Evolutionary conservation across 2,797 vertebrate genomes (phyloP).

Genomic region (Darevskia nairensis): DNA sequence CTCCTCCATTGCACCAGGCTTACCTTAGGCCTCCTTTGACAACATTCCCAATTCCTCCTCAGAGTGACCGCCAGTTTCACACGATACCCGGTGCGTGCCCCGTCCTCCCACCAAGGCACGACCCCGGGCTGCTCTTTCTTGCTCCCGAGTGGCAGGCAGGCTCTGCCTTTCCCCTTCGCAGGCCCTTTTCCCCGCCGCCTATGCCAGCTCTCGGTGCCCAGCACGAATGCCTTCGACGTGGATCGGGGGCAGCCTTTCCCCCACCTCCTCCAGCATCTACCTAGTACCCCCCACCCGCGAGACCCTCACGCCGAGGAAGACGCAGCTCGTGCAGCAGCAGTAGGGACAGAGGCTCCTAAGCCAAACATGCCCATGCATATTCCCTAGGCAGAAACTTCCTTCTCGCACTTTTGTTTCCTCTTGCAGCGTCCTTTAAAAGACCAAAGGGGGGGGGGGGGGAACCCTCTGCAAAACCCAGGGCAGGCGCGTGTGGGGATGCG

Average conservation of each 20-base stretch:
- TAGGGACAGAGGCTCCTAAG: no score
- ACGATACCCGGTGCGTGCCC: no score
- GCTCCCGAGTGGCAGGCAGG: neutral
- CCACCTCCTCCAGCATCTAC: neutral
- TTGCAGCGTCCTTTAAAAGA: neutral
- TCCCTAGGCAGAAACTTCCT: slow-evolving; percentile 35
- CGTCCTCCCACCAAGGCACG: no score
- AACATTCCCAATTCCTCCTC: neutral
- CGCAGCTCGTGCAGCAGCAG: neutral
- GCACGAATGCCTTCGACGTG: no score
- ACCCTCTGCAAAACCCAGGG: neutral
- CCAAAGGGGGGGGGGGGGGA: no score
- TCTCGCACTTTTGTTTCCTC: neutral
- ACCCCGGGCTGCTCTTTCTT: no score
- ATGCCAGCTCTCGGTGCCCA: neutral
- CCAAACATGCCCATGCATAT: neutral
- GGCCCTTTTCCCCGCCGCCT: neutral
- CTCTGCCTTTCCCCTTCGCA: neutral
- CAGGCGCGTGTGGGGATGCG: no score
- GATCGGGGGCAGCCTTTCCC: neutral
- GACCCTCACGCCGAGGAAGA: neutral
- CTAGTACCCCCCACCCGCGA: neutral
- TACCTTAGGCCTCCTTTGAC: neutral
- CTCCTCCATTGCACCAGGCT: slow-evolving; percentile 37
- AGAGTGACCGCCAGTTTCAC: no score